Evolutionary conservation across 2,113 vertebrate species (phyloP).

Genomic region (Petroica traversi): DNA sequence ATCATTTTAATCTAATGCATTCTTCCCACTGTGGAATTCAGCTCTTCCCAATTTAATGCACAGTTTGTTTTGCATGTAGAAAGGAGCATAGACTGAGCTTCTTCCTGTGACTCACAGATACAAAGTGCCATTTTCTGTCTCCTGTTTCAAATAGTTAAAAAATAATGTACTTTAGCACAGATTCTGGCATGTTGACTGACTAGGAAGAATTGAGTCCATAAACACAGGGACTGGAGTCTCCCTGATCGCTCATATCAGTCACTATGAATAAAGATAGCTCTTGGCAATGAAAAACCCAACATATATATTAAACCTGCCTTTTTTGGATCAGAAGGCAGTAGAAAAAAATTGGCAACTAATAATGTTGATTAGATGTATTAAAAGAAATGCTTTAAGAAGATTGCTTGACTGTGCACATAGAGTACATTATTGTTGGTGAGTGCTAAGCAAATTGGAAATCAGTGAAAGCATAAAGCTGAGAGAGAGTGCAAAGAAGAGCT

Average conservation of each 20-base stretch:
- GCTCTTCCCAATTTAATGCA: constrained; percentile 71
- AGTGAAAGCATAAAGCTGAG: not conserved
- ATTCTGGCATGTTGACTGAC: not conserved
- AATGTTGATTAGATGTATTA: not conserved
- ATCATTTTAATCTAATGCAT: constrained; percentile 61
- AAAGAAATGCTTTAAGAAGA: not conserved
- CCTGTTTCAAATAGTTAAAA: not conserved
- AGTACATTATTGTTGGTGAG: not conserved
- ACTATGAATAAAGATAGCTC: not conserved
- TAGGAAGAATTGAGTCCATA: no score
- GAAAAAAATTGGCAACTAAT: not conserved
- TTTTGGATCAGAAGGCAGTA: not conserved
- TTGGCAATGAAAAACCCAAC: not conserved
- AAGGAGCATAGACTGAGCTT: not conserved
- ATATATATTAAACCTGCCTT: not conserved
- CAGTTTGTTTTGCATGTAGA: constrained; percentile 52
- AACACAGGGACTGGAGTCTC: no score
- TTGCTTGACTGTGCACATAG: not conserved
- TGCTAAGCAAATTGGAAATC: not conserved
- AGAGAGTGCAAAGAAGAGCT: not conserved
- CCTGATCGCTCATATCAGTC: not conserved
- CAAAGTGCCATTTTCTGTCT: not conserved
- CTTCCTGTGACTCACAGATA: not conserved
- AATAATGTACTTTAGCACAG: not conserved
- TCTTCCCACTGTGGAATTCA: constrained; percentile 67